Conservation (phyloP, 92 coral and sea anemone species). For the Nematostella vectensis region DNA sequence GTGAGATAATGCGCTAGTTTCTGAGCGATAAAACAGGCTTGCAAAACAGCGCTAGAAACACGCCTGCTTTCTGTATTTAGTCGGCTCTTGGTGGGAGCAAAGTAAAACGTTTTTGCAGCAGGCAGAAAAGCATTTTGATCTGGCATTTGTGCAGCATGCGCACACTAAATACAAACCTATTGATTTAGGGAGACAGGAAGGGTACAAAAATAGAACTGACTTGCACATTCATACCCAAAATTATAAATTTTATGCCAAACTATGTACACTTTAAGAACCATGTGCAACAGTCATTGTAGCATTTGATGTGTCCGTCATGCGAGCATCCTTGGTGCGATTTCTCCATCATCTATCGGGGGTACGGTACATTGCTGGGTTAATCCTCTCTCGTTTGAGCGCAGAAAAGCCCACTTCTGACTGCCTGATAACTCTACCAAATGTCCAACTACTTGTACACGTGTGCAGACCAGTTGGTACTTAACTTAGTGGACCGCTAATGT, state of each 20-base stretch:
- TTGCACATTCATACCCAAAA: neutral
- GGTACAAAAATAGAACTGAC: neutral
- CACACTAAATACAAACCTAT: neutral
- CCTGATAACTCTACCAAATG: constrained; percentile 11
- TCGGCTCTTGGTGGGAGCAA: neutral
- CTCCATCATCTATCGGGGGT: too few relatives aligned
- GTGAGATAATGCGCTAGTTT: too few relatives aligned
- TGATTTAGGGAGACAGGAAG: neutral
- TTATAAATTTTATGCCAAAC: neutral
- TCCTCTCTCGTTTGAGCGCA: neutral
- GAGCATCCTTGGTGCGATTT: too few relatives aligned
- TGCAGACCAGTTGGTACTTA: neutral
- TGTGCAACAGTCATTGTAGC: too few relatives aligned
- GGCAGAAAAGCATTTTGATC: too few relatives aligned
- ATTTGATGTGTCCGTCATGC: too few relatives aligned
- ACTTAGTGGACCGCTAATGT: neutral
- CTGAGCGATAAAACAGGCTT: neutral
- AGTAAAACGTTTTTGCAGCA: neutral
- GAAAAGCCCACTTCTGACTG: neutral
- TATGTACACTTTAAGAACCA: neutral
- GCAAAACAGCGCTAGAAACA: neutral
- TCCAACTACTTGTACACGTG: neutral
- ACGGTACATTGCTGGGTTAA: neutral
- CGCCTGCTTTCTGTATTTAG: neutral
- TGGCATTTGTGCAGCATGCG: too few relatives aligned